Percentiles rank a stretch among this genome's conserved stretches.
Evolutionary conservation across 2,113 vertebrate species (phyloP).

Genomic region (Laticauda laticaudata): DNA sequence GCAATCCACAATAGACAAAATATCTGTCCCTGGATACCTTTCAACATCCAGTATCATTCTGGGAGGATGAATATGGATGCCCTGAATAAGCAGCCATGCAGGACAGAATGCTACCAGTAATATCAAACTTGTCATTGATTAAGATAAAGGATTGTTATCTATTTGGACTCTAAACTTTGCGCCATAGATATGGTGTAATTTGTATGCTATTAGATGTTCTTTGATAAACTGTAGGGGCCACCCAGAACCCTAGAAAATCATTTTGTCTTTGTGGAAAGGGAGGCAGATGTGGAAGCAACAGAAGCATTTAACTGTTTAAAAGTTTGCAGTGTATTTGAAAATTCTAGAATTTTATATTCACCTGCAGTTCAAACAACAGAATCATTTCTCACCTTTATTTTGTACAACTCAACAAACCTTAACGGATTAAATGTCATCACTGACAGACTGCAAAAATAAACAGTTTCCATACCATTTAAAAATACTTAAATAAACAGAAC

Average conservation of each 20-base stretch:
- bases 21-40: background rate
- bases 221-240: background rate
- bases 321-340: background rate
- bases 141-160: background rate
- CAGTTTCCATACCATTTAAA: constrained; percentile 28
- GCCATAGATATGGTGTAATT: background rate
- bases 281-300: background rate
- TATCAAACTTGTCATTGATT: background rate
- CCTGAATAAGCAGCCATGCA: background rate
- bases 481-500: constrained; percentile 21
- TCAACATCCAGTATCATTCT: background rate
- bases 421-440: constrained; percentile 62
- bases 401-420: background rate
- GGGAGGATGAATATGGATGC: background rate
- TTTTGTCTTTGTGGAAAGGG: background rate
- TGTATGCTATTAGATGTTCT: background rate
- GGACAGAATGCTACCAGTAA: background rate
- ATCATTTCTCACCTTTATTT: background rate
- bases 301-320: background rate
- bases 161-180: background rate
- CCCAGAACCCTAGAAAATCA: background rate
- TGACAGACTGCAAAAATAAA: constrained; percentile 59
- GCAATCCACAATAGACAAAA: background rate
- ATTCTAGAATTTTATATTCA: background rate
- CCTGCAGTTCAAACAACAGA: background rate